phyloP scores from a whole-genome alignment of 35 echinoderm and acorn worm genomes.

The Strongylocentrotus purpuratus region DNA sequence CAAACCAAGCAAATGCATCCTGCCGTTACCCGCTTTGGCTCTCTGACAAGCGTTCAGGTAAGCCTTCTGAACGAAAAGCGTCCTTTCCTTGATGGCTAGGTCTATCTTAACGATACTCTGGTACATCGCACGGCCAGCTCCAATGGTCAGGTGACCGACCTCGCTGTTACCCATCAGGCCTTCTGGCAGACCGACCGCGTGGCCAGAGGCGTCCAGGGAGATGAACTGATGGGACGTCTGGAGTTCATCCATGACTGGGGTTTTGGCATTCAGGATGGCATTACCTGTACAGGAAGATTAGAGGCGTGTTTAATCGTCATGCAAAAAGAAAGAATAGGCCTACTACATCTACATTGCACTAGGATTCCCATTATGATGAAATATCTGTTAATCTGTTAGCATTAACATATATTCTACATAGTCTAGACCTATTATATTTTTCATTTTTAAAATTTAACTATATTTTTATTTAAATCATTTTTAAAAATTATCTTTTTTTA shows the following conservation, averaged over 20 bases:
- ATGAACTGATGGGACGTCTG: slow-evolving; percentile 57
- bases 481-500: not conserved
- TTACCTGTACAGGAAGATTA: slow-evolving; percentile 67
- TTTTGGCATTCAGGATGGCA: slow-evolving; percentile 91
- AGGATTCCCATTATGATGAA: not conserved
- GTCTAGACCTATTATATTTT: not conserved
- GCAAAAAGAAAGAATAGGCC: not conserved
- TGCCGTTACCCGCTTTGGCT: slow-evolving; percentile 81
- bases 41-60: slow-evolving; percentile 85
- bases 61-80: slow-evolving; percentile 67
- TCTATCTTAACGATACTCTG: slow-evolving; percentile 96
- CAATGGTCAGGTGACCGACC: slow-evolving; percentile 95
- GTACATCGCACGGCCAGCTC: slow-evolving; percentile 86
- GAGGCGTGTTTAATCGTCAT: not conserved
- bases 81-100: slow-evolving; percentile 62
- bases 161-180: slow-evolving; percentile 99
- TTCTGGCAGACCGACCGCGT: slow-evolving; percentile 89
- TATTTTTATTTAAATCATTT: not conserved
- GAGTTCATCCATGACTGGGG: slow-evolving; percentile 90
- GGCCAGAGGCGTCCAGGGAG: slow-evolving; percentile 88
- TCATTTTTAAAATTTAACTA: not conserved
- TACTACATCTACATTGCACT: not conserved
- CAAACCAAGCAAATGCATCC: slow-evolving; percentile 91
- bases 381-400: not conserved
- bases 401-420: not conserved